Conservation (phyloP, 92 coral and sea anemone species). For the Pocillopora meandrina region DNA sequence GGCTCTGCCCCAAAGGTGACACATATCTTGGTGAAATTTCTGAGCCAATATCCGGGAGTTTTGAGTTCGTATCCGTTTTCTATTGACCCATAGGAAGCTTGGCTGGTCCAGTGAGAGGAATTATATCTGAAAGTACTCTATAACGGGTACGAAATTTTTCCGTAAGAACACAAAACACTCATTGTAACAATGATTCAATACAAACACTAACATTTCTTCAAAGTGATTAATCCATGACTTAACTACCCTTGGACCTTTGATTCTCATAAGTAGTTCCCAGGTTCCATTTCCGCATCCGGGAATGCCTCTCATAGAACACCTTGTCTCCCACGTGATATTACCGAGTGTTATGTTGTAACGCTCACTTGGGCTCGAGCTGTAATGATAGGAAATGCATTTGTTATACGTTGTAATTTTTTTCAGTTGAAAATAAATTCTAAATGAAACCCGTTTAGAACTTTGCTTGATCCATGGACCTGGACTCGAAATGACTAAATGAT, state of each 20-base stretch:
- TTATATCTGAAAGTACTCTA: not conserved
- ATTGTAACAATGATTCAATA: too few relatives aligned
- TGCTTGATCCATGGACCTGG: too few relatives aligned
- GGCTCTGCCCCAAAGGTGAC: not conserved
- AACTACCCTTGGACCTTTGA: not conserved
- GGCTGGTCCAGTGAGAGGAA: not conserved
- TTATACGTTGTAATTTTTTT: too few relatives aligned
- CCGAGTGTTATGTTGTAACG: constrained; percentile 1
- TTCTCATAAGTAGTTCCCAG: constrained; percentile 2
- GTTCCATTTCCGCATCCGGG: not conserved
- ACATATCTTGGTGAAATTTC: constrained; percentile 9
- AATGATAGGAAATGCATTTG: too few relatives aligned
- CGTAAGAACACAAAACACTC: too few relatives aligned
- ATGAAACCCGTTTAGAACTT: too few relatives aligned
- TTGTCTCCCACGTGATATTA: constrained; percentile 10
- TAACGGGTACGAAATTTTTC: not conserved
- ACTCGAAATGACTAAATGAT: too few relatives aligned
- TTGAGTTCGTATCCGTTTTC: not conserved
- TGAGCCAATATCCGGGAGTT: constrained; percentile 23
- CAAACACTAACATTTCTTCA: not conserved
- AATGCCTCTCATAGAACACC: not conserved
- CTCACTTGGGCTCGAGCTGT: not conserved
- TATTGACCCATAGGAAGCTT: not conserved
- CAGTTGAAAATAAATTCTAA: too few relatives aligned
- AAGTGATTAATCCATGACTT: not conserved